Percentiles rank a stretch among this genome's conserved stretches.
Evolutionary conservation across 2,888 invertebrate genomes (phyloP).

Genomic region (Amblyteles armatorius): DNA sequence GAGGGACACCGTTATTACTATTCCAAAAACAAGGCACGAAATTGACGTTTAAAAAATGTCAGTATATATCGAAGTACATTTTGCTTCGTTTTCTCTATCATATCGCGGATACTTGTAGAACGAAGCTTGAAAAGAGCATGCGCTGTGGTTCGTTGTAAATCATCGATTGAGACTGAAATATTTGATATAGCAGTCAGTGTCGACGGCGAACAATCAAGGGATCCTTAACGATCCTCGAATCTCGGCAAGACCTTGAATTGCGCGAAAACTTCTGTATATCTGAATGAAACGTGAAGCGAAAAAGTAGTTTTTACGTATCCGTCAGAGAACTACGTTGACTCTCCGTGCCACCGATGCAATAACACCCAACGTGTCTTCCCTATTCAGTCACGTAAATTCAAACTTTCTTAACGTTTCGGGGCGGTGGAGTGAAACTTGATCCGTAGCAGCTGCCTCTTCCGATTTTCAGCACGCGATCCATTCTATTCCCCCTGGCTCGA

Average conservation of each 20-base stretch:
- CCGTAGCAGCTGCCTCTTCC: constrained; percentile 45
- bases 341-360: constrained; percentile 12
- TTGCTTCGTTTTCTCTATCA: too few relatives aligned
- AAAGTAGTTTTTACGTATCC: constrained; percentile 14
- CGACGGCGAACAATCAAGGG: not conserved
- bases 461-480: constrained; percentile 38
- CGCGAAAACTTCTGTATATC: not conserved
- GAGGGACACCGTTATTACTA: too few relatives aligned
- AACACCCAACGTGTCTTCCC: constrained; percentile 40
- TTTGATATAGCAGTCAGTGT: not conserved
- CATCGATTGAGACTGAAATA: not conserved
- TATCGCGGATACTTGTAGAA: too few relatives aligned
- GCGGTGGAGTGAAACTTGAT: constrained; percentile 47
- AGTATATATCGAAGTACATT: too few relatives aligned
- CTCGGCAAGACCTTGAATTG: constrained; percentile 31
- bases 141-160: not conserved
- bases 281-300: constrained; percentile 20
- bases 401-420: constrained; percentile 57
- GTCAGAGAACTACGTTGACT: not conserved
- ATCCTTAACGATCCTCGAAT: not conserved
- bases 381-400: constrained; percentile 59
- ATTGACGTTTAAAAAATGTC: too few relatives aligned
- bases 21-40: too few relatives aligned
- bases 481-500: constrained; percentile 19
- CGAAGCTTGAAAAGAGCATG: too few relatives aligned